A percentile compares a stretch with the other conserved stretches of the same genome.
Evolutionary conservation across 2,888 invertebrate genomes (phyloP).

Genomic region (Clivina fossor): DNA sequence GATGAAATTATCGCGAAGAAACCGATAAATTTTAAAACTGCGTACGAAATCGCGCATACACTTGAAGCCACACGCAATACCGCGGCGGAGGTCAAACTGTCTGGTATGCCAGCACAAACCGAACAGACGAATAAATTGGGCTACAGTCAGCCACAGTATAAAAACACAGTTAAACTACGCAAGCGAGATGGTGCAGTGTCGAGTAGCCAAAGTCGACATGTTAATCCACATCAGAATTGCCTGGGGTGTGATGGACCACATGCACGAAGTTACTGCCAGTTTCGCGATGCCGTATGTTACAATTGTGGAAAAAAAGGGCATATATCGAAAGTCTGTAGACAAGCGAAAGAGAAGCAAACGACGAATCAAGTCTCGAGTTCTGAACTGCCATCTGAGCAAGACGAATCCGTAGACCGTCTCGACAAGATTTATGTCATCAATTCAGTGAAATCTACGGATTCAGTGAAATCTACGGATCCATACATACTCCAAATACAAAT

Average conservation of each 20-base stretch:
- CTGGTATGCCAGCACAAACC: background rate
- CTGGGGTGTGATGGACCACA: constrained; percentile 26
- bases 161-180: background rate
- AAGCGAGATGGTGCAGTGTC: background rate
- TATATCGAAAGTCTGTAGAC: constrained; percentile 18
- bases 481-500: constrained; percentile 19
- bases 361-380: background rate
- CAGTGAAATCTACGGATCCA: too few species aligned
- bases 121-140: background rate
- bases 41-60: constrained; percentile 17
- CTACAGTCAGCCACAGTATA: background rate
- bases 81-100: background rate
- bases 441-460: constrained; percentile 4
- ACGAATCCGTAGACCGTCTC: background rate
- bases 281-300: constrained; percentile 12
- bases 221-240: constrained; percentile 2
- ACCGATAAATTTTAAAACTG: constrained; percentile 6
- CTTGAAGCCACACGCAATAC: constrained; percentile 17
- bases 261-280: constrained; percentile 19
- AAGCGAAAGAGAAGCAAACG: background rate
- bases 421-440: constrained; percentile 12
- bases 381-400: background rate
- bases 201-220: background rate
- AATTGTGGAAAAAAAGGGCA: constrained; percentile 28
- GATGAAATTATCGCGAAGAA: constrained; percentile 22